Conservation (phyloP, 2,888 invertebrate species). For the Stenchaetothrips biformis region DNA sequence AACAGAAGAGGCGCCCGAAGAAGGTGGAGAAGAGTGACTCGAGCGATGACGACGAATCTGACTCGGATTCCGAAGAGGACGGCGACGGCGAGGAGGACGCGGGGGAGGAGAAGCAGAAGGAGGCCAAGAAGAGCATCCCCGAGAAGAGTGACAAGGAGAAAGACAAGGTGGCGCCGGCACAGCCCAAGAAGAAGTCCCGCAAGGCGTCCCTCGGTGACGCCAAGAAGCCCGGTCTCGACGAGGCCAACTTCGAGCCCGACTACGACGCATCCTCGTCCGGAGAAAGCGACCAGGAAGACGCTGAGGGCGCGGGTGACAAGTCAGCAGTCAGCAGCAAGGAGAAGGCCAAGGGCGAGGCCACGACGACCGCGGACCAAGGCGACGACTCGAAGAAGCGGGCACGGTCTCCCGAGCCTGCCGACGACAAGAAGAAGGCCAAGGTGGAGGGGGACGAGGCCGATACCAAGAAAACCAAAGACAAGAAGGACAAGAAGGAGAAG, state of each 20-base stretch:
- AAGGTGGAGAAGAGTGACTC: conserved; percentile 19
- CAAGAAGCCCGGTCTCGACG: conserved; percentile 65
- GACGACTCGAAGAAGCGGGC: neutral
- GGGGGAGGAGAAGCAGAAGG: conserved; percentile 38
- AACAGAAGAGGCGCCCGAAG: conserved; percentile 32
- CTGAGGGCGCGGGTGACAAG: neutral
- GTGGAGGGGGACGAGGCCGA: conserved; percentile 29
- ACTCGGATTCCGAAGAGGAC: conserved; percentile 29
- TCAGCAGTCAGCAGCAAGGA: too few relatives aligned
- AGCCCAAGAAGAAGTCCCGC: conserved; percentile 37
- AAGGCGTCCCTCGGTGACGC: conserved; percentile 45
- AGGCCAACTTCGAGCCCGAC: conserved; percentile 69
- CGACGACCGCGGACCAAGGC: neutral
- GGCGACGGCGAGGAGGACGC: conserved; percentile 27
- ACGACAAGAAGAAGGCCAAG: conserved; percentile 31
- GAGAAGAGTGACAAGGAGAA: conserved; percentile 28
- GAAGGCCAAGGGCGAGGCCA: conserved; percentile 45
- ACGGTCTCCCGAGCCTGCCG: conserved; percentile 30
- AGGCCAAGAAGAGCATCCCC: conserved; percentile 41
- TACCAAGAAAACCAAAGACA: conserved; percentile 47
- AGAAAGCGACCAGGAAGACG: conserved; percentile 42
- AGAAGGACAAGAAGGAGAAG: conserved; percentile 58
- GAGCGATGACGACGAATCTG: conserved; percentile 28
- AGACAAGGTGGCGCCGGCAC: conserved; percentile 31
- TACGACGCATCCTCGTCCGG: conserved; percentile 58